These are phyloP conservation scores for Leptinotarsa peninsularis DNA, from an alignment of 2,888 invertebrate species.

Conservation along the genomic window DNA sequence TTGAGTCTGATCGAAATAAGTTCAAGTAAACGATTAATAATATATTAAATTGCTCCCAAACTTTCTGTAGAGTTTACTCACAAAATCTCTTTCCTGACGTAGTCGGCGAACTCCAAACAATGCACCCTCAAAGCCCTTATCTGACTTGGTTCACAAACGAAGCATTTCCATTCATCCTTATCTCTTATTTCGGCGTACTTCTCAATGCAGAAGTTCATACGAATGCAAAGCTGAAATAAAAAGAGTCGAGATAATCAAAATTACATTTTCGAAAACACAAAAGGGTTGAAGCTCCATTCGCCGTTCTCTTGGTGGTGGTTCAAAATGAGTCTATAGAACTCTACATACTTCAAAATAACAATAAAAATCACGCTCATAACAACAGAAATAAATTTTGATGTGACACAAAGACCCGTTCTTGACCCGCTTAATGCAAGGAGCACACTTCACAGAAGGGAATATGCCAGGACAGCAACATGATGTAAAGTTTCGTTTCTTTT, in stretches of 20 bases:
- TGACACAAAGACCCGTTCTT: background rate
- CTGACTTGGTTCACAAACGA: conserved; percentile 76
- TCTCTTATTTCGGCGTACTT: conserved; percentile 79
- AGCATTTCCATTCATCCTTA: conserved; percentile 85
- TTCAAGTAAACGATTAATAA: background rate
- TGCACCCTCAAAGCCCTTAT: conserved; percentile 75
- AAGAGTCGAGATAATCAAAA: background rate
- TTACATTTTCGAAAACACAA: too few relatives aligned
- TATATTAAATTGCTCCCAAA: too few relatives aligned
- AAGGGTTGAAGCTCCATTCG: too few relatives aligned
- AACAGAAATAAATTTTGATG: background rate
- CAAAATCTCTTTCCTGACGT: conserved; percentile 73
- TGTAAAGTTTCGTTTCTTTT: too few relatives aligned
- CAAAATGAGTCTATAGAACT: too few relatives aligned
- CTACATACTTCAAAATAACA: background rate
- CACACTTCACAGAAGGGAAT: too few relatives aligned
- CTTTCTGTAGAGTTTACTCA: conserved; percentile 56
- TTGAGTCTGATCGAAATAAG: too few relatives aligned
- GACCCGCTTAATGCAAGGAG: background rate
- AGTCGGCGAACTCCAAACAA: conserved; percentile 79
- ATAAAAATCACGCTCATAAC: background rate
- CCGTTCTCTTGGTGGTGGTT: too few relatives aligned
- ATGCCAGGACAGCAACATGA: too few relatives aligned
- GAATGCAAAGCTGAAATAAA: conserved; percentile 76
- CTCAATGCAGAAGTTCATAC: conserved; percentile 74